Conservation (phyloP, 2,797 vertebrate species). For the Meda fulgida region DNA sequence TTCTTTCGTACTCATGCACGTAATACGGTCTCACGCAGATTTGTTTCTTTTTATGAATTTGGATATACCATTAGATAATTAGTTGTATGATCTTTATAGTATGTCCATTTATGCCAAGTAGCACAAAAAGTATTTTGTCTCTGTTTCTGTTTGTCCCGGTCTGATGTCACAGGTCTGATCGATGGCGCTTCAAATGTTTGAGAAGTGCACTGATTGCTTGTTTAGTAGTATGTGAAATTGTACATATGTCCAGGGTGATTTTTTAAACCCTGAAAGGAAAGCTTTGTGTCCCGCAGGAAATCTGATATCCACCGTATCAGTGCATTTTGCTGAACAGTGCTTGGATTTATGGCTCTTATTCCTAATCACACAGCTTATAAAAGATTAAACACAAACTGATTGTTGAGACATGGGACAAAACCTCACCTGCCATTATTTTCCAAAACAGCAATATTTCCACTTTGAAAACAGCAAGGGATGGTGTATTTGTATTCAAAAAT, state of each 20-base stretch:
- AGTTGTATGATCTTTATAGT: no score
- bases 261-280: constrained; percentile 40
- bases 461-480: not conserved
- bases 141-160: not conserved
- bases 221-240: constrained; percentile 21
- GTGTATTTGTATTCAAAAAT: not conserved
- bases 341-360: constrained; percentile 7
- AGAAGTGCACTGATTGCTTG: constrained; percentile 43
- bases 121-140: not conserved
- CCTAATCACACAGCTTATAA: constrained; percentile 4
- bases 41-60: not conserved
- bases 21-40: not conserved
- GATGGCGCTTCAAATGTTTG: not conserved
- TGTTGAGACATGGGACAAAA: not conserved
- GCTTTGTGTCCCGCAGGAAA: constrained; percentile 43
- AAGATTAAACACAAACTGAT: not conserved
- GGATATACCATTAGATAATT: not conserved
- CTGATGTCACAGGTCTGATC: not conserved
- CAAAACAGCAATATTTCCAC: not conserved
- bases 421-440: not conserved
- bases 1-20: not conserved
- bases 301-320: constrained; percentile 21
- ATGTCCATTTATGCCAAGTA: not conserved
- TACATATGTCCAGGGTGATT: constrained; percentile 32
- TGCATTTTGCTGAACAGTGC: constrained; percentile 6